phyloP scores from a whole-genome alignment of 2,888 invertebrate species.

The Lasioglossum pauxillum region DNA sequence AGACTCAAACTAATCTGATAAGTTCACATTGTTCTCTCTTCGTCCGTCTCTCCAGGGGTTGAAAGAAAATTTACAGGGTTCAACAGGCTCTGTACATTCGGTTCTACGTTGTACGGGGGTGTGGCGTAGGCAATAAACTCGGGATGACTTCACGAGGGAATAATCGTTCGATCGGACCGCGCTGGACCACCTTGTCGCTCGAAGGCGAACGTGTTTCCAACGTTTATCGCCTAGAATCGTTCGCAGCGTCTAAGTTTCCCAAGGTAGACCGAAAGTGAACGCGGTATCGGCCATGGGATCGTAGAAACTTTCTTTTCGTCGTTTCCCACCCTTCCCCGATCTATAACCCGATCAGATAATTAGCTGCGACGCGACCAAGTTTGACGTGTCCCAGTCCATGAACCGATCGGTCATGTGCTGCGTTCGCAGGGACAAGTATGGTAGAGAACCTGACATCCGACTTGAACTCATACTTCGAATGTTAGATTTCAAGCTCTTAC shows the following conservation, averaged over 20 bases:
- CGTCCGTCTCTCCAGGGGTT: not conserved
- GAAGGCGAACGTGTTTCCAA: conserved; percentile 12
- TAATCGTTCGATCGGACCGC: conserved; percentile 30
- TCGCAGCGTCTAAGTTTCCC: not conserved
- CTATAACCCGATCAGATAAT: not conserved
- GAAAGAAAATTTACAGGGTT: not conserved
- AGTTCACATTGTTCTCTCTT: not conserved
- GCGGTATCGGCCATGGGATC: not conserved
- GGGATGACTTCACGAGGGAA: conserved; percentile 16
- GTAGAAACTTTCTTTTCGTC: not conserved
- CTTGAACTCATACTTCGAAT: too few species aligned
- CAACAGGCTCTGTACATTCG: not conserved
- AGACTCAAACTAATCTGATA: not conserved
- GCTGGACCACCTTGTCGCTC: conserved; percentile 1
- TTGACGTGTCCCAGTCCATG: not conserved
- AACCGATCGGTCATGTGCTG: not conserved
- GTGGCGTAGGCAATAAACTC: not conserved
- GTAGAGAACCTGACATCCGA: too few species aligned
- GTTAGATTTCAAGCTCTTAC: too few species aligned
- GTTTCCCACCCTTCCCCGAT: not conserved
- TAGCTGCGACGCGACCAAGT: not conserved
- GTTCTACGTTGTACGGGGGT: not conserved
- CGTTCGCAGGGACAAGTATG: not conserved
- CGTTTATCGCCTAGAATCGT: conserved; percentile 9
- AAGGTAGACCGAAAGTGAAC: not conserved